Percentiles rank a stretch among this genome's conserved stretches.
Conservation (phyloP, 2,113 vertebrate species). For the Thalassarche chlororhynchos region DNA sequence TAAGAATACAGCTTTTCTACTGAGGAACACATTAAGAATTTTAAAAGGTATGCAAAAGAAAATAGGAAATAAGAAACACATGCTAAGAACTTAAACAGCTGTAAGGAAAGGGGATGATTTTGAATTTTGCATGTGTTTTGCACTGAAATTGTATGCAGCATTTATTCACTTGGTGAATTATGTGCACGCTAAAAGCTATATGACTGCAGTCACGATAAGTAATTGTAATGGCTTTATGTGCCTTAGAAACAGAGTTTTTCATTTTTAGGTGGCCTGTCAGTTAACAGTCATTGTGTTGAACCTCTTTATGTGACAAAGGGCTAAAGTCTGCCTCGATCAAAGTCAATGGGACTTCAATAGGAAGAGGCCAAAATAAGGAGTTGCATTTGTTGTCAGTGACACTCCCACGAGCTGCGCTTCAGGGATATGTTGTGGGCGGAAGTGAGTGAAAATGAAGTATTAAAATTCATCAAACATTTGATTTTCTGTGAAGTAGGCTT, state of each 20-base stretch:
- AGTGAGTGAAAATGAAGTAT: background rate
- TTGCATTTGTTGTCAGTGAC: background rate
- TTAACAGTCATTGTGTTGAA: background rate
- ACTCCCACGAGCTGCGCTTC: background rate
- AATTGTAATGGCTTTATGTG: slow-evolving; percentile 3
- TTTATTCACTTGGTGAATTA: slow-evolving; percentile 38
- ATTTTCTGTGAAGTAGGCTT: background rate
- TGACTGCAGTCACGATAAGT: background rate
- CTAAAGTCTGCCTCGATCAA: background rate
- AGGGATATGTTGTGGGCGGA: background rate
- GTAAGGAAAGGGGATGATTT: slow-evolving; percentile 19
- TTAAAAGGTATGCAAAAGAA: slow-evolving; percentile 32
- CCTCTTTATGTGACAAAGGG: background rate
- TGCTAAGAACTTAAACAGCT: slow-evolving; percentile 50
- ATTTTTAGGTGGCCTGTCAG: slow-evolving; percentile 18
- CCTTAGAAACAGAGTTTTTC: slow-evolving; percentile 16
- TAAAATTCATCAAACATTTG: background rate
- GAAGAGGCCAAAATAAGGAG: background rate
- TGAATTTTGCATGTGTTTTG: slow-evolving; percentile 12
- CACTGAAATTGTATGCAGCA: background rate
- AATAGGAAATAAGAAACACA: slow-evolving; percentile 41
- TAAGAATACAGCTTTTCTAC: background rate
- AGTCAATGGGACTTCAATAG: background rate
- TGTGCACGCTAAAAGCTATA: background rate
- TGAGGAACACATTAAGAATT: slow-evolving; percentile 19